Conservation (phyloP, 2,888 invertebrate genomes). For the Erynnis tages region DNA sequence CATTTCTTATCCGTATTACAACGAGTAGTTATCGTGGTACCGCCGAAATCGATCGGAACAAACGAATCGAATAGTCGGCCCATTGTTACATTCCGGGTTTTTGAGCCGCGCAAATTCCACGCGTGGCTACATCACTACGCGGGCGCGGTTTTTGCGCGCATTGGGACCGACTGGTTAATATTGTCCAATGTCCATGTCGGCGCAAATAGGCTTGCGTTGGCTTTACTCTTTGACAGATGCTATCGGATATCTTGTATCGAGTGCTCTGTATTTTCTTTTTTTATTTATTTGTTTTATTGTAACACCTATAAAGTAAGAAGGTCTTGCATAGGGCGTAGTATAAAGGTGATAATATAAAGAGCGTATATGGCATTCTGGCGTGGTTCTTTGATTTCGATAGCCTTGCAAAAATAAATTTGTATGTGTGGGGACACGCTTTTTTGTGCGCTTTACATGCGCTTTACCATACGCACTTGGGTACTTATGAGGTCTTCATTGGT, state of each 20-base stretch:
- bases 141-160: slow-evolving; percentile 41
- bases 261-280: too few relatives aligned
- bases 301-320: too few relatives aligned
- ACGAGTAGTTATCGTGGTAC: slow-evolving; percentile 15
- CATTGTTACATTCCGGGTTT: slow-evolving; percentile 51
- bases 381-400: too few relatives aligned
- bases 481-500: too few relatives aligned
- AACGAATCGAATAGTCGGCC: slow-evolving; percentile 43
- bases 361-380: too few relatives aligned
- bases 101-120: slow-evolving; percentile 42
- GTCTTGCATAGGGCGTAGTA: too few relatives aligned
- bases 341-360: too few relatives aligned
- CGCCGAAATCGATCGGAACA: slow-evolving; percentile 36
- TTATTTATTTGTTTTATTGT: too few relatives aligned
- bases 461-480: too few relatives aligned
- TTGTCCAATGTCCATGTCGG: slow-evolving; percentile 11
- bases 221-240: neutral
- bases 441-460: too few relatives aligned
- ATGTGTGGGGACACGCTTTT: too few relatives aligned
- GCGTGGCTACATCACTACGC: slow-evolving; percentile 38
- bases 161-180: slow-evolving; percentile 35
- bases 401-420: too few relatives aligned
- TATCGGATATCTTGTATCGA: neutral
- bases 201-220: slow-evolving; percentile 20
- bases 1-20: slow-evolving; percentile 23